Base-by-base conservation (phyloP, 2,113 vertebrate genomes). In the Tamias sibiricus region DNA sequence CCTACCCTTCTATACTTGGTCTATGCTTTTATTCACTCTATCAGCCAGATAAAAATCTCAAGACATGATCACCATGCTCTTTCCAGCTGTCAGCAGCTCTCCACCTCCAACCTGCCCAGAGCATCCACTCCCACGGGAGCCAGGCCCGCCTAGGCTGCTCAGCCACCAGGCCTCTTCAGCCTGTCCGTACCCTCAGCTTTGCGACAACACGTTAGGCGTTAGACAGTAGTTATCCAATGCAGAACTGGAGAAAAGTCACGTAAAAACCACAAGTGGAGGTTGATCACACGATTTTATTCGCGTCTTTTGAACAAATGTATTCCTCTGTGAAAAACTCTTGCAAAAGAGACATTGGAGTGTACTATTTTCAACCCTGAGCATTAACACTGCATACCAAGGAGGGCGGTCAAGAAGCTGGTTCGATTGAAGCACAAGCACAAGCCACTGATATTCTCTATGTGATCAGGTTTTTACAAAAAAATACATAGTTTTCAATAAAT, bases 401-500 rank as follows among this genome's bases (percentile, higher is more conserved):
- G 98, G 98, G 98, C 97, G 98, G 97, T 98, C 98, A 96, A 98
- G 98, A 98, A 98, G 98, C 98, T 98, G 98, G 98, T 98, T 98
- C 97, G 96, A 98, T 96, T 96, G 98, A 97, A 98, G 97, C 98
- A 98, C 98, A 98, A 99, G 98, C 98, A 98, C 98, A 98, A 98
- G 98, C 98, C 98, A 98, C 98, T 96, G 98, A 98, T 98, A 98
- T 97, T 98, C 98, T 99, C 98, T 99, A 98, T 98, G 98, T 98
- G 98, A 98, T 99, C 98, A 98, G 98, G 97, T 99, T 98, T 99
- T 98, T 99, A 99, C 98, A 98, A 99, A 99, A 99, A 99, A 99
- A 99, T 99, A 99, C 98, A 99, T 98, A 98, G 99, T 98, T 99
- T 99, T 99, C 98, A 99, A 99, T 99, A 99, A 99, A 99, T 99